Base-by-base conservation (phyloP, 2,797 vertebrate genomes). In the Miichthys miiuy region DNA sequence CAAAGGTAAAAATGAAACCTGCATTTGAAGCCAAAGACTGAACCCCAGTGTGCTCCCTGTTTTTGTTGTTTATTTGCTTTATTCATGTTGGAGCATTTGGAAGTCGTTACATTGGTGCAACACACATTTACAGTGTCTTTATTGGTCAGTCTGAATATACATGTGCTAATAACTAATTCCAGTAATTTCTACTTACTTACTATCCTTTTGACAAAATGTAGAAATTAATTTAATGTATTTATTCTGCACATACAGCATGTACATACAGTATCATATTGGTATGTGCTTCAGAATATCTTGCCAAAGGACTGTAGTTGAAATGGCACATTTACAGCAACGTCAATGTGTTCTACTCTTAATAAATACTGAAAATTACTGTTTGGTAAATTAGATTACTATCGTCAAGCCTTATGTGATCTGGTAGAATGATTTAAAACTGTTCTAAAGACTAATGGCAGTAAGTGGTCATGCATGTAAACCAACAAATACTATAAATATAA, bases 271-370 rank as follows among this genome's bases (percentile, higher is more conserved):
- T 42, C 10, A 30, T 44, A 56, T 3, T 52, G 12, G 21, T 44
- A 38, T 60, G 13, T 34, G 55, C 21, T 25, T 60, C 10, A 67
- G 30, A 18, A 47, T 41, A 57, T 69, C 14, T 18, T 38, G 11
- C 9, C 14, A 38, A 57, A 55, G 11, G 7, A 10, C 21, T 38
- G 34, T 3, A 48, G 9, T 11, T 27, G 3, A 61, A 62, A 74
- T n/a, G 23, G 18, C 18, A 54, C 18, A 62, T 57, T 74, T 54
- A 67, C 20, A 67, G 61, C 46, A 58, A 61, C 16, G 30, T 61
- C 25, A 3, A 46, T 46, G 2, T 41, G 27, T 21, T 4, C 14
- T 4, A 2, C 16, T 16, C 23, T 34, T 57, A 27, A 38, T 51
- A 20, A 38, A 55, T 23, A 47, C 3, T 25, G 14, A 56, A 48